phyloP scores from a whole-genome alignment of 2,888 invertebrate species.

The Fragum fragum region DNA sequence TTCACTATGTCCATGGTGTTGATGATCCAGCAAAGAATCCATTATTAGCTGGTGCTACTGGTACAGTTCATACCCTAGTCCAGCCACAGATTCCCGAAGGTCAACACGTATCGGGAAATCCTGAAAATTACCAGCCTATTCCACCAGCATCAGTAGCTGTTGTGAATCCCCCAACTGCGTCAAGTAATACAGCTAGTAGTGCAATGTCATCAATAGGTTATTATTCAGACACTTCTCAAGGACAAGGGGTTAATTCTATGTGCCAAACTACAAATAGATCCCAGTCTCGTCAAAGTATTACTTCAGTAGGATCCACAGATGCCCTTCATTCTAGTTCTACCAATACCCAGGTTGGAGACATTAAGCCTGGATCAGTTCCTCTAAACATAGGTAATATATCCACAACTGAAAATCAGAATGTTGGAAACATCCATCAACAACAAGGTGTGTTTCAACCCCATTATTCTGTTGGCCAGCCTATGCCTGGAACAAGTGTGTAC shows the following conservation, averaged over 20 bases:
- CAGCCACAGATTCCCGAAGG: conserved; percentile 55
- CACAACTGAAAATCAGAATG: conserved; percentile 46
- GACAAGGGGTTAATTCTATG: conserved; percentile 45
- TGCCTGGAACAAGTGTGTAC: conserved; percentile 55
- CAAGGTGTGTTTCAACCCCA: conserved; percentile 59
- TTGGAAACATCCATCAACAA: conserved; percentile 47
- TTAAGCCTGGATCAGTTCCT: conserved; percentile 37
- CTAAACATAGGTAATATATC: conserved; percentile 28
- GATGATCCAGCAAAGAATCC: conserved; percentile 85
- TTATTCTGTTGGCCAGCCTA: conserved; percentile 48
- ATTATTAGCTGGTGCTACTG: conserved; percentile 74
- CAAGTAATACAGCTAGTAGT: conserved; percentile 59
- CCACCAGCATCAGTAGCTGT: conserved; percentile 74
- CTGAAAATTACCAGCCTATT: conserved; percentile 75
- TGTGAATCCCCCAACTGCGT: conserved; percentile 53
- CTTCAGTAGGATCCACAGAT: conserved; percentile 49
- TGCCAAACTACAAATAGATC: conserved; percentile 65
- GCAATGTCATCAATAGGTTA: conserved; percentile 55
- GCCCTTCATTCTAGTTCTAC: conserved; percentile 50
- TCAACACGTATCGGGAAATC: conserved; percentile 50
- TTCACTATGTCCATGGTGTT: conserved; percentile 84
- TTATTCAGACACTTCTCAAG: conserved; percentile 47
- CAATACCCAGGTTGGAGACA: conserved; percentile 42
- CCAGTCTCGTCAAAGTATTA: conserved; percentile 68
- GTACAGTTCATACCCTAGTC: conserved; percentile 57